These are phyloP conservation scores for Calyptomena viridis DNA, from an alignment of 2,113 vertebrate species.

Conservation along the genomic window DNA sequence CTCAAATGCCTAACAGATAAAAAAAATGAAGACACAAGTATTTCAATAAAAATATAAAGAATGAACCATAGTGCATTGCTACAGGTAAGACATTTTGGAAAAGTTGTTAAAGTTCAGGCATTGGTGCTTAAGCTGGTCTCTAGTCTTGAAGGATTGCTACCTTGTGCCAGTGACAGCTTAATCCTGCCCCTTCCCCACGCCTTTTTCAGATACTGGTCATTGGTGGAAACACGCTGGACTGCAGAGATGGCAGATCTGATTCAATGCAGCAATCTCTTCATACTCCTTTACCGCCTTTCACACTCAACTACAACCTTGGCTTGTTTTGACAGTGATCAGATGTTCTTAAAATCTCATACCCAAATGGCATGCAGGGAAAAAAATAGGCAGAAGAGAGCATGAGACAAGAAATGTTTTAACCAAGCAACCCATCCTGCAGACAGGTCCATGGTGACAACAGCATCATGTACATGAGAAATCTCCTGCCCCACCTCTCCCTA, in stretches of 20 bases:
- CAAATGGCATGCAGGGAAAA: background rate
- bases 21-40: background rate
- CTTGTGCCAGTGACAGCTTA: too few species aligned
- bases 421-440: background rate
- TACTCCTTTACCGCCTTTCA: background rate
- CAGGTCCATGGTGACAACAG: background rate
- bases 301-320: background rate
- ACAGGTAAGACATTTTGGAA: background rate
- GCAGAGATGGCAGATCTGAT: background rate
- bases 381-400: background rate
- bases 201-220: background rate
- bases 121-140: background rate
- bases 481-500: background rate
- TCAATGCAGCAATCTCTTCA: accelerated
- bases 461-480: background rate
- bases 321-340: background rate
- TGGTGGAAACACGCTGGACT: background rate
- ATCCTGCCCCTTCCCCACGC: background rate
- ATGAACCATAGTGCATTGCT: background rate
- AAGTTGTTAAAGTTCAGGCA: background rate
- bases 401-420: background rate
- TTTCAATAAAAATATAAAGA: background rate
- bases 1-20: background rate
- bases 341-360: background rate
- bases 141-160: accelerated